Base-by-base conservation (phyloP, 2,888 invertebrate genomes). In the Drosophila cognata region DNA sequence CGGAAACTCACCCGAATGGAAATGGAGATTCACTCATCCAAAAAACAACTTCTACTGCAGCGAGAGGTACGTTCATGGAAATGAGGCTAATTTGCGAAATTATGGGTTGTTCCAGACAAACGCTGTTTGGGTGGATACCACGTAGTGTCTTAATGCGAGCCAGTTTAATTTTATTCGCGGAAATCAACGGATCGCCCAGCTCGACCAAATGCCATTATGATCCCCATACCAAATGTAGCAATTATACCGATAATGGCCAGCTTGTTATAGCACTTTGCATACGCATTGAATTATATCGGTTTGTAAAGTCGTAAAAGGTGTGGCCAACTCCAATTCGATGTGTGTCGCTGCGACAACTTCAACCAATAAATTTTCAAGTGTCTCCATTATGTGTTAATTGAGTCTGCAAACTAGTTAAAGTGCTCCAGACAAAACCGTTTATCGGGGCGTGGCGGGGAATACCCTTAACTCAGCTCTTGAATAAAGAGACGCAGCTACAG, bases 201-300 rank as follows among this genome's bases (percentile, higher is more conserved):
- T 48, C 25, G 25, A 48, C 28, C 51, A 77, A 71, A 70, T 78
- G 56, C 48, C 41, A 61, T 65, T 51, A 51, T 53, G 61, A 43
- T 28, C 38, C 43, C 29, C 61, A 51, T 56, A 59, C 21, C 55
- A 55, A 59, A 29, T 41, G 53, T 50, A 56, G 38, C 62, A 74
- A 79, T 78, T 79, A 79, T 62, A 1, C 31, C 48, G 62, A 74
- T 79, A 71, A 60, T 77, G 52, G 4, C 1, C 13, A 55, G 38
- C 67, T 62, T 41, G 62, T 53, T 66, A 35, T 59, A 46, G 50
- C 48, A 60, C 59, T 73, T 73, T 68, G 50, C 67, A 59, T 68
- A 53, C 21, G 53, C 36, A 50, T n/a, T 51, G 41, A 25, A 48
- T 59, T 61, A 31, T 11, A 10, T 29, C 31, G 21, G 25, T 29